A percentile compares a stretch with the other conserved stretches of the same genome.
phyloP scores from a whole-genome alignment of 2,797 vertebrate species.

The Sciurus vulgaris region DNA sequence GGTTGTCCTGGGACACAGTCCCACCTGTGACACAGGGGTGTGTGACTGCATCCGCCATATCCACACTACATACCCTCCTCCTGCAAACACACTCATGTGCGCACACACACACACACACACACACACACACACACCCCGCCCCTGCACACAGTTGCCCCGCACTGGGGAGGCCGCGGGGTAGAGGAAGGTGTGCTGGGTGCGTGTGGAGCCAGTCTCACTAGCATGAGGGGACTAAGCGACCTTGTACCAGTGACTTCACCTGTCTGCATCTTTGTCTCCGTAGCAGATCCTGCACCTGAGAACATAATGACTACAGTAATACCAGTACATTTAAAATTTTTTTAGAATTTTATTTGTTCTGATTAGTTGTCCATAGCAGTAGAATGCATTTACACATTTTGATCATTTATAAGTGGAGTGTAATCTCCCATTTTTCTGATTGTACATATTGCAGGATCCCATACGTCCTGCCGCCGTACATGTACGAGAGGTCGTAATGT shows the following conservation, averaged over 20 bases:
- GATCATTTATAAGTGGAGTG: too few species aligned
- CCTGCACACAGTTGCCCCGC: background rate
- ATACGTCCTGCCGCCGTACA: too few species aligned
- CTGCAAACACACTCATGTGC: background rate
- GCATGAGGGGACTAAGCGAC: too few species aligned
- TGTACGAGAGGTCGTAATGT: too few species aligned
- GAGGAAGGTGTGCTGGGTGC: background rate
- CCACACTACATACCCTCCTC: background rate
- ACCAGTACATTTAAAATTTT: background rate
- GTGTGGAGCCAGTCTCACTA: background rate
- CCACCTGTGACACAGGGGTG: background rate
- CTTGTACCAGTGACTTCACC: background rate
- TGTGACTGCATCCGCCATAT: background rate
- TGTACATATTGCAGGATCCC: too few species aligned
- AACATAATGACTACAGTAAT: background rate
- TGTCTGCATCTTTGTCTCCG: background rate
- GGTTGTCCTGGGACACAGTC: conserved; percentile 63
- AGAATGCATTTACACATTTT: too few species aligned
- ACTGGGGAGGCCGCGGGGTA: background rate
- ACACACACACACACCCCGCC: too few species aligned
- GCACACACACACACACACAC: background rate
- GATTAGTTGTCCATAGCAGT: too few species aligned
- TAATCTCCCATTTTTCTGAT: too few species aligned
- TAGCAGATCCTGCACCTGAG: background rate
- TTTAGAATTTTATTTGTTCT: too few species aligned